Evolutionary conservation across 1,140 invertebrate species (phyloP).

Genomic region (Drosophila kepulauana): DNA sequence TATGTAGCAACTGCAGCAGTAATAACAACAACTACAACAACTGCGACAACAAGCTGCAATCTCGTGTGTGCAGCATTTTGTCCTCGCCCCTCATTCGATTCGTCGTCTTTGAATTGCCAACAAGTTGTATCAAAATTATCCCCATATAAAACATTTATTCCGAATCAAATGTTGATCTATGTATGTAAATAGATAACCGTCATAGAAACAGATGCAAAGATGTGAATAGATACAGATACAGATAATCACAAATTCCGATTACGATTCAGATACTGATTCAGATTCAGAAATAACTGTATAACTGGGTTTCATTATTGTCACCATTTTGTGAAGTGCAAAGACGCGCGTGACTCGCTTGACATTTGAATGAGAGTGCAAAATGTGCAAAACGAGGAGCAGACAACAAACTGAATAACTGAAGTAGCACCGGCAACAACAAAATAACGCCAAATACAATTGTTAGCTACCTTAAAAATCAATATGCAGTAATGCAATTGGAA

Average conservation of each 20-base stretch:
- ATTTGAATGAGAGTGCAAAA: conserved; percentile 79
- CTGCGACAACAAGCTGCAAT: conserved; percentile 34
- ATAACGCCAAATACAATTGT: conserved; percentile 34
- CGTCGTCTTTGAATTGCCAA: background rate
- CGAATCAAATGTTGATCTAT: background rate
- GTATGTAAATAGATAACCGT: background rate
- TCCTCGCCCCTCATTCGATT: conserved; percentile 42
- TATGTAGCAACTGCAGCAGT: conserved; percentile 56
- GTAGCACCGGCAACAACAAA: conserved; percentile 24
- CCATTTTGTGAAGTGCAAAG: conserved; percentile 36
- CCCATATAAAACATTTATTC: background rate
- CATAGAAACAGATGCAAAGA: background rate
- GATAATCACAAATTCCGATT: background rate
- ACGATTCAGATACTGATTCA: background rate
- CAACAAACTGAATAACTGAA: conserved; percentile 25
- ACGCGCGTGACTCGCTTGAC: conserved; percentile 78
- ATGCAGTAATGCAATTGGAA: conserved; percentile 71
- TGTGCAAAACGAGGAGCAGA: conserved; percentile 64
- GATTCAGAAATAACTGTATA: conserved; percentile 56
- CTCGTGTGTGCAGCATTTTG: conserved; percentile 56
- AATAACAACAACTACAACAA: conserved; percentile 17
- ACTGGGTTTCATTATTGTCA: conserved; percentile 54
- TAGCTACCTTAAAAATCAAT: conserved; percentile 58
- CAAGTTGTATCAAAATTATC: conserved; percentile 38
- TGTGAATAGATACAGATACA: background rate